These are phyloP conservation scores for Rhagoletis zephyria DNA, from an alignment of 1,140 invertebrate species.

Conservation along the genomic window DNA sequence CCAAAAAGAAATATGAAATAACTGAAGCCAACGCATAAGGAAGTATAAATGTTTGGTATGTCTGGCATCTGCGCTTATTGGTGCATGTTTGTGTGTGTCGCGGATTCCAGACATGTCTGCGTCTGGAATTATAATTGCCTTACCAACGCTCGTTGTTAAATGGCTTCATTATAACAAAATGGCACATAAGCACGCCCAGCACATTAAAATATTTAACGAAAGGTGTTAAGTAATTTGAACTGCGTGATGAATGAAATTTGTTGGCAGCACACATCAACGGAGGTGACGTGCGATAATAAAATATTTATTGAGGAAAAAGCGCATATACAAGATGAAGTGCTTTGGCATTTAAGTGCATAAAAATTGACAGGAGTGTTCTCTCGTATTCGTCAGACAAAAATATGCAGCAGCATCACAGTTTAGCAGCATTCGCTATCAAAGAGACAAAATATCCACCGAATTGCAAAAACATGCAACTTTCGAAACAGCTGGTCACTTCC, in stretches of 20 bases:
- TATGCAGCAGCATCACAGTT: no score
- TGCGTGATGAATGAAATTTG: not conserved
- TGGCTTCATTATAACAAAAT: conserved; percentile 37
- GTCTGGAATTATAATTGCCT: conserved; percentile 31
- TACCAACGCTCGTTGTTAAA: conserved; percentile 7
- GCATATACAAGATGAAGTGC: not conserved
- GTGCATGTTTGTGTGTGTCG: not conserved
- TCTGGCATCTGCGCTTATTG: not conserved
- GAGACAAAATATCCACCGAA: no score
- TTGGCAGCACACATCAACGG: not conserved
- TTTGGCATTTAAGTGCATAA: not conserved
- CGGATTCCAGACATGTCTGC: conserved; percentile 24
- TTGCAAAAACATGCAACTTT: no score
- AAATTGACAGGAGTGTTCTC: no score
- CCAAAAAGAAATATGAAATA: not conserved
- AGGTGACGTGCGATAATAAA: not conserved
- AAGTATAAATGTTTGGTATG: not conserved
- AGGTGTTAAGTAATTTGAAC: conserved; percentile 47
- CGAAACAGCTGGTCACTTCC: no score
- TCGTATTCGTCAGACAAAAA: no score
- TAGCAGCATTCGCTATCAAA: no score
- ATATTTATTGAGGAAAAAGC: not conserved
- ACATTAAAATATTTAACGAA: conserved; percentile 36
- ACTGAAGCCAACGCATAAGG: not conserved
- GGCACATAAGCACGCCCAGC: conserved; percentile 7